These are phyloP conservation scores for Sarotherodon lohbergeri DNA, from an alignment of 2,113 vertebrate species.

Conservation along the genomic window DNA sequence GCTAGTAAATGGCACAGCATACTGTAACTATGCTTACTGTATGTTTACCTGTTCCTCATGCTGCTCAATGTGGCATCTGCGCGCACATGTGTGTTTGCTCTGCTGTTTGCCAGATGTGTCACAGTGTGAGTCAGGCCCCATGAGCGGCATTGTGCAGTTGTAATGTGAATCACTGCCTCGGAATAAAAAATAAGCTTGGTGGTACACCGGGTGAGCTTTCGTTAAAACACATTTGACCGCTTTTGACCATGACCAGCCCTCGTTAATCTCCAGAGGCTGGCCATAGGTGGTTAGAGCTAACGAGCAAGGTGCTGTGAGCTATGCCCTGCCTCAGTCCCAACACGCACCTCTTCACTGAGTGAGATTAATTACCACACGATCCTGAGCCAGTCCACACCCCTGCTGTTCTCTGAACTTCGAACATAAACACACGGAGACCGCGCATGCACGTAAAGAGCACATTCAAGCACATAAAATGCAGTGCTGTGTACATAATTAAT, in stretches of 20 bases:
- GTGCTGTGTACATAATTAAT: slow-evolving; percentile 28
- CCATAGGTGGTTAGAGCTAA: slow-evolving; percentile 58
- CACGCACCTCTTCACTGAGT: slow-evolving; percentile 56
- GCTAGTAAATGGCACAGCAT: slow-evolving; percentile 20
- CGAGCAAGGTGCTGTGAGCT: slow-evolving; percentile 53
- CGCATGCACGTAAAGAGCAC: neutral
- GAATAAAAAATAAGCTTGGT: neutral
- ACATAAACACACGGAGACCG: neutral
- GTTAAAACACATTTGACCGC: slow-evolving; percentile 53
- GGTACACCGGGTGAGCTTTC: slow-evolving; percentile 19
- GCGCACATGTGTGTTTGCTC: neutral
- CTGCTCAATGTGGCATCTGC: slow-evolving; percentile 1
- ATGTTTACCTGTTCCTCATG: slow-evolving; percentile 21
- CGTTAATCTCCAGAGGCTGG: slow-evolving; percentile 49
- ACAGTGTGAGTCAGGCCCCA: slow-evolving; percentile 33
- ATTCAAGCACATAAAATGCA: neutral
- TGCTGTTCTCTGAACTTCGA: neutral
- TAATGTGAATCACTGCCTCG: slow-evolving; percentile 2
- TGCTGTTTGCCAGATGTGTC: slow-evolving; percentile 50
- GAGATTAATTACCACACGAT: slow-evolving; percentile 57
- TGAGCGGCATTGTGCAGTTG: neutral
- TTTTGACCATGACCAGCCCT: slow-evolving; percentile 47
- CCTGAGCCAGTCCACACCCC: slow-evolving; percentile 18
- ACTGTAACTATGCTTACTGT: neutral
- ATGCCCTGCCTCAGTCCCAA: slow-evolving; percentile 56